Percentiles rank a stretch among this genome's conserved stretches.
phyloP scores from a whole-genome alignment of 2,888 invertebrate genomes.

The Pseudococcus viburni region DNA sequence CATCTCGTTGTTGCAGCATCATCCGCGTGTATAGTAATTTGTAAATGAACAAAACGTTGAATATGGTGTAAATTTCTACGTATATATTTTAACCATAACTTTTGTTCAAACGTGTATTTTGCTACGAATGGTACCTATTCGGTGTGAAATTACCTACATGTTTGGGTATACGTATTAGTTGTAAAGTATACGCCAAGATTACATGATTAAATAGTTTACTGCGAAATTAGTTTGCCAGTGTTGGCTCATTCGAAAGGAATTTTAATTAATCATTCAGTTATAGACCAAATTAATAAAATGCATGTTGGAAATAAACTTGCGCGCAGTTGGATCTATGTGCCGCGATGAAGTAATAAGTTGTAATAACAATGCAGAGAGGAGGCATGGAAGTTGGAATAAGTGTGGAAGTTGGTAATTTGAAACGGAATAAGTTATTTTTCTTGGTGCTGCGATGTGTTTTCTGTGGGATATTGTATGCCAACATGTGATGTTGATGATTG shows the following conservation, averaged over 20 bases:
- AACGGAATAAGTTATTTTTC: no score
- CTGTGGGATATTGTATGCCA: background rate
- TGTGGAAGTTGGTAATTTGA: no score
- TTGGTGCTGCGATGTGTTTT: no score
- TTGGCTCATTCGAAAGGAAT: slow-evolving; percentile 16
- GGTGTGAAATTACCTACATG: slow-evolving; percentile 23
- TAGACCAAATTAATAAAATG: background rate
- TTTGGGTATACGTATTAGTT: background rate
- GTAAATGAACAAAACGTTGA: slow-evolving; percentile 41
- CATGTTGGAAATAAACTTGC: background rate
- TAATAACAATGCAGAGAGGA: background rate
- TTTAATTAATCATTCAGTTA: slow-evolving; percentile 11
- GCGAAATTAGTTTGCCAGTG: background rate
- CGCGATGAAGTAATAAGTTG: background rate
- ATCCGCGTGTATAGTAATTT: background rate
- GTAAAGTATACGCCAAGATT: slow-evolving; percentile 6
- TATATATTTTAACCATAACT: background rate
- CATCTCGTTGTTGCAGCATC: background rate
- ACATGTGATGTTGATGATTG: background rate
- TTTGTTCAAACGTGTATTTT: slow-evolving; percentile 8
- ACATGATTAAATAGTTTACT: slow-evolving; percentile 38
- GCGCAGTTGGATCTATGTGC: background rate
- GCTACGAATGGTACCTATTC: slow-evolving; percentile 8
- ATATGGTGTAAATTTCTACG: background rate
- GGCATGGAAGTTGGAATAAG: no score